Conservation (phyloP, 2,888 invertebrate species). For the Automeris io region DNA sequence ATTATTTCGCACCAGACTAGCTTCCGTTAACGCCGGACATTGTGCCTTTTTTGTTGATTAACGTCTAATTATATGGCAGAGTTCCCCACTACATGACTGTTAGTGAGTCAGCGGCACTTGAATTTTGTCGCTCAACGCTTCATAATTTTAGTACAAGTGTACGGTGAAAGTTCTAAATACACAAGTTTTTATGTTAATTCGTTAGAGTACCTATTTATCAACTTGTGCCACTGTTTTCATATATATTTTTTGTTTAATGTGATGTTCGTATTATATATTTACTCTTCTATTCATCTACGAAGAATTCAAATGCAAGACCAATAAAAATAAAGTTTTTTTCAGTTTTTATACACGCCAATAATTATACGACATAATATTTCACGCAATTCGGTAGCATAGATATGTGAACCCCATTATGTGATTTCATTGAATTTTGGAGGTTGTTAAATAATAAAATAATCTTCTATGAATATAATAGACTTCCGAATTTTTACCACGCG, state of each 20-base stretch:
- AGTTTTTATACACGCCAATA: too few relatives aligned
- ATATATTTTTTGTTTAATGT: neutral
- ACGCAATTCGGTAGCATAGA: too few relatives aligned
- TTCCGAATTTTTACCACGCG: too few relatives aligned
- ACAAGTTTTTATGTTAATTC: neutral
- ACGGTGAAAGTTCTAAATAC: neutral
- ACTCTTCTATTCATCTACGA: too few relatives aligned
- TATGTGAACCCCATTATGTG: too few relatives aligned
- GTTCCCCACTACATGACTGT: slow-evolving; percentile 56
- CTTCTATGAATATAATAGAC: too few relatives aligned
- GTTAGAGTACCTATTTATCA: neutral
- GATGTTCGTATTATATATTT: too few relatives aligned
- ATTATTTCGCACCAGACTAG: slow-evolving; percentile 61
- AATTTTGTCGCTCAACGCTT: neutral
- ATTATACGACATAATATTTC: too few relatives aligned
- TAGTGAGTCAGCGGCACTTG: slow-evolving; percentile 47
- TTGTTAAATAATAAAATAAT: too few relatives aligned
- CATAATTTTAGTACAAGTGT: neutral
- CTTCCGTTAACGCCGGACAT: slow-evolving; percentile 66
- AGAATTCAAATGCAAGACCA: too few relatives aligned
- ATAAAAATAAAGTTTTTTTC: too few relatives aligned
- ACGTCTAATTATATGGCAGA: slow-evolving; percentile 70
- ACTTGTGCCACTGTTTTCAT: neutral
- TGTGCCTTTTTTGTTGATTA: slow-evolving; percentile 69
- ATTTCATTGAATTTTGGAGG: too few relatives aligned